Base-by-base conservation (phyloP, 2,797 vertebrate species). In the Acropternis orthonyx region DNA sequence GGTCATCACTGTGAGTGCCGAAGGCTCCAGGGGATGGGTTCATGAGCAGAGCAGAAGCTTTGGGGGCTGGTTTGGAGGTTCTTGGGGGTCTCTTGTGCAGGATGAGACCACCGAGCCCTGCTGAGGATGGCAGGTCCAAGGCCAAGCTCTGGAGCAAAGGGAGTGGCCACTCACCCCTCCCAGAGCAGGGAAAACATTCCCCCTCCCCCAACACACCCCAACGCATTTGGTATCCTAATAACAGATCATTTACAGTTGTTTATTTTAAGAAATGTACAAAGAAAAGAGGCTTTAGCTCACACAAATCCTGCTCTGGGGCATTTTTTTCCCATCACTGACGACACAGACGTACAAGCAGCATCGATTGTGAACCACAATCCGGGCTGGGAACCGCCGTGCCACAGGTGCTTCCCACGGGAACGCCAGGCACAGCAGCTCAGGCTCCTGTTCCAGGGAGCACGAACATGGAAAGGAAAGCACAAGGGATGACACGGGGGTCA, bases 191-290 rank as follows among this genome's bases (percentile, higher is more conserved):
- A 43, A 48, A 71, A 6, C 22, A 10, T 37, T 59, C 26, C 3
- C 23, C 23, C 61, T 23, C 61, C 28, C 28, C n/a, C 11, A 51
- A 52, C 21, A 65, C 21, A 72, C 30, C 56, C 19, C 61, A 20
- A 3, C 4, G 4, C 49, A 6, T 9, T 58, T 7, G 14, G 26
- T 32, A 41, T 65, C 0, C 0, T 54, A 92, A 44, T 56, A 88
- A 87, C 46, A 77, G 92, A 93, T 80, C 44, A 32, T 98, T 97
- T 95, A 97, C 44, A 58, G 55, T 90, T 46, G 89, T 97, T 97
- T 96, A 97, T 97, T 97, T 89, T 97, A 96, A 96, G 96, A 97
- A 97, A 97, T 74, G 91, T 97, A 98, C 96, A 97, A 97, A 97
- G 77, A 78, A 73, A 96, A 96, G 85, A 4, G 32, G 93, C 89